These are phyloP conservation scores for Drosophila lowei DNA, from an alignment of 1,140 invertebrate genomes.

Conservation along the genomic window DNA sequence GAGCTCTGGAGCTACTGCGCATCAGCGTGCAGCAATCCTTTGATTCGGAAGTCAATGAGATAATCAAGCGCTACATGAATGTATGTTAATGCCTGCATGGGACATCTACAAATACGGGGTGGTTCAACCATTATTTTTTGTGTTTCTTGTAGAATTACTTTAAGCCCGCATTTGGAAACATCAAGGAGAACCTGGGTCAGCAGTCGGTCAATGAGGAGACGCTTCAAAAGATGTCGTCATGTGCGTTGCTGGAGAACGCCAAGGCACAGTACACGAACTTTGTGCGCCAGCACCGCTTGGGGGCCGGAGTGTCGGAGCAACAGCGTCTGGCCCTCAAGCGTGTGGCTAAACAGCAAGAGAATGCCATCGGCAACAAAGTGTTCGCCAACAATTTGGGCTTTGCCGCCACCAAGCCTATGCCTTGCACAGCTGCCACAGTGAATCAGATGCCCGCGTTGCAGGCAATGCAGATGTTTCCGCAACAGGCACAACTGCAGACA, in stretches of 20 bases:
- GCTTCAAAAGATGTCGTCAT: constrained; percentile 77
- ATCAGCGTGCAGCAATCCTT: constrained; percentile 86
- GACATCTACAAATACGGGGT: background rate
- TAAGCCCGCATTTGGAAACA: constrained; percentile 79
- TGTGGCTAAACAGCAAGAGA: constrained; percentile 52
- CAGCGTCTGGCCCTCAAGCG: constrained; percentile 66
- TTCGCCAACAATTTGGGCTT: constrained; percentile 42
- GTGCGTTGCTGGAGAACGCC: constrained; percentile 78
- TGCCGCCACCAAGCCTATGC: constrained; percentile 51
- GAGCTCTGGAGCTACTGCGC: constrained; percentile 86
- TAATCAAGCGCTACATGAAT: constrained; percentile 86
- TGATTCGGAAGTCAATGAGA: constrained; percentile 86
- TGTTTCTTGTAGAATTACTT: constrained; percentile 65
- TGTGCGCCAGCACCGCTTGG: constrained; percentile 59
- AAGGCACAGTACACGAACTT: constrained; percentile 78
- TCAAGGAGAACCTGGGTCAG: constrained; percentile 80
- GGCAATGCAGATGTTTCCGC: constrained; percentile 13
- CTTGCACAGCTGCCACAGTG: constrained; percentile 25
- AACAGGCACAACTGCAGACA: constrained; percentile 12
- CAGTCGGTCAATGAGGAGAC: constrained; percentile 74
- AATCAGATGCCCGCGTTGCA: constrained; percentile 23
- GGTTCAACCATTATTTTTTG: background rate
- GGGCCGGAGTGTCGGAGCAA: constrained; percentile 24
- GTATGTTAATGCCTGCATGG: constrained; percentile 58
- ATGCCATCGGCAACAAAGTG: constrained; percentile 35